phyloP scores from a whole-genome alignment of 1,140 invertebrate species.

The Dinoponera quadriceps region DNA sequence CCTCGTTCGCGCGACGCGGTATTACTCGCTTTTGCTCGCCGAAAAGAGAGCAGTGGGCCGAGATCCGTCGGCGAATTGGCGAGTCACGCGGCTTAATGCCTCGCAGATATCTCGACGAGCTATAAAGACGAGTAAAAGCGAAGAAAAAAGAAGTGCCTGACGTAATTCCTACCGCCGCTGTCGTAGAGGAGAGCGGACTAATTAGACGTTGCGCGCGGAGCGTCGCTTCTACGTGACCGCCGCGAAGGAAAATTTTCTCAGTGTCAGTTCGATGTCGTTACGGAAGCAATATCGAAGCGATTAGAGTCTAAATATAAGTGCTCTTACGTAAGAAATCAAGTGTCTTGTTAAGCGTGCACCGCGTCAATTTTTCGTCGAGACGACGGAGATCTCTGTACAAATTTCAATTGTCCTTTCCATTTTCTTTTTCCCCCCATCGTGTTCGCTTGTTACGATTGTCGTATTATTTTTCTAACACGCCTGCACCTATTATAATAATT shows the following conservation, averaged over 20 bases:
- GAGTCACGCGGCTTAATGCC: constrained; percentile 54
- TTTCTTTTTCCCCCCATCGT: too few species aligned
- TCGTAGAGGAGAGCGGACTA: constrained; percentile 34
- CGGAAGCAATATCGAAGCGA: not conserved
- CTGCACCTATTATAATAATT: too few species aligned
- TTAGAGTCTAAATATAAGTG: not conserved
- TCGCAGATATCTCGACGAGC: constrained; percentile 34
- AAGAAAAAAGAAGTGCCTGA: constrained; percentile 20
- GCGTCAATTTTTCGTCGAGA: not conserved
- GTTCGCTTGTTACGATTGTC: too few species aligned
- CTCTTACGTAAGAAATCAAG: not conserved
- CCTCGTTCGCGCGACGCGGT: constrained; percentile 33
- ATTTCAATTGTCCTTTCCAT: too few species aligned
- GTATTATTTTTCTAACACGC: too few species aligned
- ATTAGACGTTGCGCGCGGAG: constrained; percentile 40
- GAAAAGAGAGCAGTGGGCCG: constrained; percentile 51
- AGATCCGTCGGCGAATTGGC: constrained; percentile 37
- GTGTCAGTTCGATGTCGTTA: constrained; percentile 16
- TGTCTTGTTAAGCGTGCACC: not conserved
- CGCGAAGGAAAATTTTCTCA: constrained; percentile 19
- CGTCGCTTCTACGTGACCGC: constrained; percentile 35
- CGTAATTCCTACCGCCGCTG: constrained; percentile 34
- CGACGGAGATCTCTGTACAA: too few species aligned
- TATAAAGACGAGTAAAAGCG: constrained; percentile 30
- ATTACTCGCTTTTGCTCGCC: constrained; percentile 5